Percentiles rank a stretch among this genome's conserved stretches.
Evolutionary conservation across 2,113 vertebrate genomes (phyloP).

Genomic region (Plectropomus leopardus): DNA sequence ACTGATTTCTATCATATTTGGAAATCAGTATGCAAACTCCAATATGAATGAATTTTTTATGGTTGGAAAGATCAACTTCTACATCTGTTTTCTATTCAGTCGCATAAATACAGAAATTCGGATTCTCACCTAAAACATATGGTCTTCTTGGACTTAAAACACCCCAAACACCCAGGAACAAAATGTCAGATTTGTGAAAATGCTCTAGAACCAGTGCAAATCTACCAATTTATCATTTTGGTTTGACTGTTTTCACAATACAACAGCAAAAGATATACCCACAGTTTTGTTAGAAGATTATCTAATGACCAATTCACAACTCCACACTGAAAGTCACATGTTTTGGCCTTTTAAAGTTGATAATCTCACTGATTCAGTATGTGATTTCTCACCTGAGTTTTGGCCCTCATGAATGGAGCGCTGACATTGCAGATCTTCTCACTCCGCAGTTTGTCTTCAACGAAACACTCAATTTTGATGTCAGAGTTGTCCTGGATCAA

Average conservation of each 20-base stretch:
- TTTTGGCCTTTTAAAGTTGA: background rate
- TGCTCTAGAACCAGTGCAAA: background rate
- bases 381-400: slow-evolving; percentile 87
- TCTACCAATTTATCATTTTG: background rate
- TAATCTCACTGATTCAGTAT: background rate
- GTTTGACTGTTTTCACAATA: background rate
- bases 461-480: slow-evolving; percentile 90
- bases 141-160: background rate
- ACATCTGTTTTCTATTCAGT: slow-evolving; percentile 27
- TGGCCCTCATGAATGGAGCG: slow-evolving; percentile 94
- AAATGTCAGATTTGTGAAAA: background rate
- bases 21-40: background rate
- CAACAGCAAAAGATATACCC: background rate
- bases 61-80: slow-evolving; percentile 21
- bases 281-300: background rate
- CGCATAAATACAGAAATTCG: background rate
- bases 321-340: background rate
- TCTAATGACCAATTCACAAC: background rate
- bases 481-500: slow-evolving; percentile 89
- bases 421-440: slow-evolving; percentile 92
- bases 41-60: background rate
- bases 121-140: slow-evolving; percentile 6
- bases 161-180: background rate
- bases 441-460: slow-evolving; percentile 80
- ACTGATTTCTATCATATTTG: background rate